phyloP scores from a whole-genome alignment of 2,797 vertebrate genomes.

The Anisognathus igniventris region DNA sequence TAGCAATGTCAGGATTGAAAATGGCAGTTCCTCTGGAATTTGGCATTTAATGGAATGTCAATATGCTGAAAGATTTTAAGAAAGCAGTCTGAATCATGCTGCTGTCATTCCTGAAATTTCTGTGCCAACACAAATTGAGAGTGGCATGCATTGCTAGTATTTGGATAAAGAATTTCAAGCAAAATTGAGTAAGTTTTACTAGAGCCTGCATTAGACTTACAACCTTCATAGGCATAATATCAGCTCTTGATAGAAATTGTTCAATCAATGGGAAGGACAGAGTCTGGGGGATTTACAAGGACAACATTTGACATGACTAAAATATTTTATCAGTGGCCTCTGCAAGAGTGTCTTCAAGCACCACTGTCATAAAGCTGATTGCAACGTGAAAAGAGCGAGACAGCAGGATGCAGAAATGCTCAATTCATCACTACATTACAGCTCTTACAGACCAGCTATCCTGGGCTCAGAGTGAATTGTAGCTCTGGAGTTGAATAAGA shows the following conservation, averaged over 20 bases:
- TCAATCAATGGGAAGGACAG: neutral
- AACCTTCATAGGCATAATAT: neutral
- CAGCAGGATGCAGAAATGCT: neutral
- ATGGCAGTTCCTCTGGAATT: neutral
- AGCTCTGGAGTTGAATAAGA: neutral
- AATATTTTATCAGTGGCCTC: neutral
- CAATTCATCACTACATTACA: neutral
- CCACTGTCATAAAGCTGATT: neutral
- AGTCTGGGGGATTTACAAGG: neutral
- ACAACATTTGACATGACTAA: neutral
- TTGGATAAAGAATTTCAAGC: neutral
- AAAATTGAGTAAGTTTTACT: neutral
- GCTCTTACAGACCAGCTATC: neutral
- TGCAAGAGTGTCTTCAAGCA: neutral
- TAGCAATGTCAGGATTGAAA: neutral
- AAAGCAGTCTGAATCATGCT: neutral
- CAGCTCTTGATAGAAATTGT: neutral
- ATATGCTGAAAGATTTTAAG: neutral
- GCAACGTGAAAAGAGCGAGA: neutral
- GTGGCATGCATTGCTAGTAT: neutral
- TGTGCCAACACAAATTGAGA: neutral
- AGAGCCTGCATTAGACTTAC: neutral
- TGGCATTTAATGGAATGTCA: neutral
- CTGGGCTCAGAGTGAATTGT: neutral
- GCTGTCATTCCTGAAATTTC: neutral